Base-by-base conservation (phyloP, 1,140 invertebrate genomes). In the Ectropis grisescens region DNA sequence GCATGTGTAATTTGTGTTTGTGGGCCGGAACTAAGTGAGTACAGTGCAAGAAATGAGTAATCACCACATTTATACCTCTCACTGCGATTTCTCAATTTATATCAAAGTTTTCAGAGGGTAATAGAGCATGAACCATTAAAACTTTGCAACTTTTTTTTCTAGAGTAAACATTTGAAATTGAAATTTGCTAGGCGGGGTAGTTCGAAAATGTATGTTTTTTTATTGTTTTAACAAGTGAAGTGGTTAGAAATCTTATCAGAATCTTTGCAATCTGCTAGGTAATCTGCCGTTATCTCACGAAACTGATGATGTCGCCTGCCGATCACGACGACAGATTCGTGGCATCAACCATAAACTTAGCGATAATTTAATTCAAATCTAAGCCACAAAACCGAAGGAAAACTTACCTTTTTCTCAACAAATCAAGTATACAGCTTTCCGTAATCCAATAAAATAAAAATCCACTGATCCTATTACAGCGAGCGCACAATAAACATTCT, bases 371-470 rank as follows among this genome's bases (percentile, higher is more conserved):
- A 8, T 16, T 15, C n/a, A 29, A 26, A 26, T 31, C 1, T n/a
- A 32, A 56, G 25, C 13, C 35, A 45, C 33, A 35, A 70, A 4
- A 4, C 9, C 19, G 19, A 4, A 5, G 19, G 19, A 22, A 5
- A 22, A 69, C 71, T 39, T 75, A 70, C 66, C 66, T 43, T 58
- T 55, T 47, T 61, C 48, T 43, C 51, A 41, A 55, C 62, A 59
- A 55, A 58, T 57, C 60, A 59, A 59, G 58, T 59, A 60, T 65
- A 68, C 67, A 75, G 58, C 56, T 54, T 68, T 64, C 64, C 50
- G 70, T 76, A 80, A 80, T 80, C 75, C 75, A 80, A 76, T 78
- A 71, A 53, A 58, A 61, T 58, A 47, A 70, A 52, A 64, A 62
- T 62, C 49, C 67, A 75, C 59, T 58, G 60, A 78, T 75, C 68